Percentiles rank a stretch among this genome's conserved stretches.
phyloP scores from a whole-genome alignment of 2,113 vertebrate species.

The Pelobates fuscus region DNA sequence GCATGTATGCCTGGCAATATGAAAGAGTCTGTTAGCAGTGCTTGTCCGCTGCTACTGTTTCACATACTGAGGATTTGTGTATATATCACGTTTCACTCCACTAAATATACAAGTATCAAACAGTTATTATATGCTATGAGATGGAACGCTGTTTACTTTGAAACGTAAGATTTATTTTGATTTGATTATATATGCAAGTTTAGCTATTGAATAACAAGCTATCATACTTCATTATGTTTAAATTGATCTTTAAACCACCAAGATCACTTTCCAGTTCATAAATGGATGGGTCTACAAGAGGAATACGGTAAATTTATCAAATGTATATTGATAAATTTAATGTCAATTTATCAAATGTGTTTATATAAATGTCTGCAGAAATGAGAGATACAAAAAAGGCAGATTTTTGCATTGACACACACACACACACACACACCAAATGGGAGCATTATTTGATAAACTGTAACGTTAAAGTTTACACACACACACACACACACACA shows the following conservation, averaged over 20 bases:
- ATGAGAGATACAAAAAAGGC: too few relatives aligned
- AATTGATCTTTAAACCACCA: background rate
- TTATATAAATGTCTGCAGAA: too few relatives aligned
- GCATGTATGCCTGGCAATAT: background rate
- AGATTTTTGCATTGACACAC: too few relatives aligned
- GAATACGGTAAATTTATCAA: too few relatives aligned
- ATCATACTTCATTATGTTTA: background rate
- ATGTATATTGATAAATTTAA: too few relatives aligned
- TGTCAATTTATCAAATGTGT: too few relatives aligned
- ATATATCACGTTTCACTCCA: background rate
- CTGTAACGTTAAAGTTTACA: too few relatives aligned
- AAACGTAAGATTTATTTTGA: background rate
- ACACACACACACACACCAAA: too few relatives aligned
- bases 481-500: too few relatives aligned
- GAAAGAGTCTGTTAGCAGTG: background rate
- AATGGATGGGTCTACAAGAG: too few relatives aligned
- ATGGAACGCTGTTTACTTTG: background rate
- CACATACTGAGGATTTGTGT: background rate
- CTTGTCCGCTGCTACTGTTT: background rate
- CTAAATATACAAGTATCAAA: background rate
- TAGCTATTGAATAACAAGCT: background rate
- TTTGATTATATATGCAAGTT: background rate
- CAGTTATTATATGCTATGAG: conserved; percentile 1
- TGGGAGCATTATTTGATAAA: too few relatives aligned
- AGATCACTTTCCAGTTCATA: background rate